Conservation (phyloP, 2,888 invertebrate genomes). For the Cosmorhoe ocellata region DNA sequence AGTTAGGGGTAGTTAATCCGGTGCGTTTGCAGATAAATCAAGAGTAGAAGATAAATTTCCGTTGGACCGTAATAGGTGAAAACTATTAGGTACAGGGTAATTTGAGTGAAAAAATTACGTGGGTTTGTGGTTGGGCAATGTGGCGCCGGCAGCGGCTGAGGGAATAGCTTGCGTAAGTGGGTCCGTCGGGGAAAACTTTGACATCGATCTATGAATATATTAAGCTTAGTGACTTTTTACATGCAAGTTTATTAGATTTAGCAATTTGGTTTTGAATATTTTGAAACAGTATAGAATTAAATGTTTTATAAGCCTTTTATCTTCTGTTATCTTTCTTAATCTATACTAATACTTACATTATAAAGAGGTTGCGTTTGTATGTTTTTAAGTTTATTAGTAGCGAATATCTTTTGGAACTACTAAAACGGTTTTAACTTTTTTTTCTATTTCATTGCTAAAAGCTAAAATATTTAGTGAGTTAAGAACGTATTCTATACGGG, state of each 20-base stretch:
- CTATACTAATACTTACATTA: too few relatives aligned
- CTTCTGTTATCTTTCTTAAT: too few relatives aligned
- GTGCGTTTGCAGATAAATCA: constrained; percentile 76
- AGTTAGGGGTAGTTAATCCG: constrained; percentile 82
- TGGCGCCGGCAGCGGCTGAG: constrained; percentile 30
- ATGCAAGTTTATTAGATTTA: not conserved
- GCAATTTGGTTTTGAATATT: too few relatives aligned
- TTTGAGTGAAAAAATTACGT: constrained; percentile 56
- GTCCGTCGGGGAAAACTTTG: constrained; percentile 33
- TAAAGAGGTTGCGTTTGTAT: too few relatives aligned
- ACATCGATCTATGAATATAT: constrained; percentile 36
- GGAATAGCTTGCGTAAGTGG: constrained; percentile 33
- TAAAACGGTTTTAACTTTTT: too few relatives aligned
- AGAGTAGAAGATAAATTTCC: constrained; percentile 78
- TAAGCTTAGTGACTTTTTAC: constrained; percentile 29
- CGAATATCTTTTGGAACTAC: too few relatives aligned
- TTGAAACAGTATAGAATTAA: too few relatives aligned
- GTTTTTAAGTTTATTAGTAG: too few relatives aligned
- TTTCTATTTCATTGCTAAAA: too few relatives aligned
- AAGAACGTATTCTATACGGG: too few relatives aligned
- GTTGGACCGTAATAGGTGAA: constrained; percentile 79
- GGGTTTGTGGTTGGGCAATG: constrained; percentile 47
- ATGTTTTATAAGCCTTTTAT: too few relatives aligned
- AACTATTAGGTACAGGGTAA: constrained; percentile 76
- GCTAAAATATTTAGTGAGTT: too few relatives aligned